These are phyloP conservation scores for Marmota monax DNA, from an alignment of 2,113 vertebrate species.

Conservation along the genomic window DNA sequence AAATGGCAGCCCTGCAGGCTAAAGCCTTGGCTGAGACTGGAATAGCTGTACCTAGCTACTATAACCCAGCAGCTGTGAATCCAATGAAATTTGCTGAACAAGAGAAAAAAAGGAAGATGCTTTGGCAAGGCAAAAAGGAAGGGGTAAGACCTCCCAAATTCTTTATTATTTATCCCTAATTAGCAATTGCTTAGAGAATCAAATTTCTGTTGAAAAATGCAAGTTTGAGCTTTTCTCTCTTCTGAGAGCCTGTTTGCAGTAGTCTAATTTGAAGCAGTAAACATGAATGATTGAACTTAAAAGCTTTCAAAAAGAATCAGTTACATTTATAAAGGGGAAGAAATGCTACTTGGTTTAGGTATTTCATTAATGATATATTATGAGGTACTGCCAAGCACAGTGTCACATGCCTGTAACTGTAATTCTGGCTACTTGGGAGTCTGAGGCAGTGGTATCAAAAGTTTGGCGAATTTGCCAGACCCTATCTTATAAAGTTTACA, in stretches of 20 bases:
- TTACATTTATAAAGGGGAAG: background rate
- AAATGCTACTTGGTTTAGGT: background rate
- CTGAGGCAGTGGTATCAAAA: too few relatives aligned
- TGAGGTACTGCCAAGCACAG: background rate
- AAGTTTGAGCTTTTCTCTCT: background rate
- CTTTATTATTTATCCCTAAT: slow-evolving; percentile 6
- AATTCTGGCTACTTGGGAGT: too few relatives aligned
- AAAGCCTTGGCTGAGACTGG: slow-evolving; percentile 98
- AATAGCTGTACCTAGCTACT: slow-evolving; percentile 98
- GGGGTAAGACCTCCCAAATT: slow-evolving; percentile 89
- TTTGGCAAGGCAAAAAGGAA: slow-evolving; percentile 99
- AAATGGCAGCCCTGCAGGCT: slow-evolving; percentile 98
- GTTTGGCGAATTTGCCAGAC: too few relatives aligned
- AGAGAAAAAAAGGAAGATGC: slow-evolving; percentile 98
- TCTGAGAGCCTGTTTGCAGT: background rate
- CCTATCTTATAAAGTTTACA: too few relatives aligned
- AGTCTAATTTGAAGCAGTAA: background rate
- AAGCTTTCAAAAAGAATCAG: background rate
- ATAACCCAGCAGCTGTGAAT: slow-evolving; percentile 98
- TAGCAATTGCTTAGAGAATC: background rate
- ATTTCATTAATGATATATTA: background rate
- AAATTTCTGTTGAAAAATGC: background rate
- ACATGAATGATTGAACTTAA: background rate
- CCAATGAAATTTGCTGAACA: slow-evolving; percentile 99
- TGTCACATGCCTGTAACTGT: background rate